These are phyloP conservation scores for Pammene aurita DNA, from an alignment of 2,888 invertebrate species.

Conservation along the genomic window DNA sequence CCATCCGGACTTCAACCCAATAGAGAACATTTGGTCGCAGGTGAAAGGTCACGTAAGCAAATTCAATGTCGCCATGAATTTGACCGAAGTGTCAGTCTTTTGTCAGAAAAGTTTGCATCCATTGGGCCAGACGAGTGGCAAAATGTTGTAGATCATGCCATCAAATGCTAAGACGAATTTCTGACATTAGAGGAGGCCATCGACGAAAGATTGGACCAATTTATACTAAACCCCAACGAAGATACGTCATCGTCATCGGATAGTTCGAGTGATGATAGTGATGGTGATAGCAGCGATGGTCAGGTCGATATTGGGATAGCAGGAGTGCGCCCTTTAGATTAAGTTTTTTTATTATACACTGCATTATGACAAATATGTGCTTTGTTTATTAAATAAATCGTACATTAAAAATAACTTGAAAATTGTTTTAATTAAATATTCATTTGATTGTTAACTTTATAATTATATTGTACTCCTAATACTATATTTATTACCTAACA, in stretches of 20 bases:
- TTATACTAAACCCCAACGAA: slow-evolving; percentile 18
- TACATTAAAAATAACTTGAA: too few species aligned
- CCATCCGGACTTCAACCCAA: slow-evolving; percentile 35
- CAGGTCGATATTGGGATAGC: slow-evolving; percentile 4
- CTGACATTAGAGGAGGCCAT: slow-evolving; percentile 5
- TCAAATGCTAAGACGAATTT: slow-evolving; percentile 7
- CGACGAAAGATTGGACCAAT: too few species aligned
- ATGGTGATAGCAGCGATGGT: slow-evolving; percentile 1
- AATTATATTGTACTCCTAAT: too few species aligned
- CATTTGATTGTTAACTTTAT: background rate
- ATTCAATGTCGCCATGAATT: slow-evolving; percentile 25
- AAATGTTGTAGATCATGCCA: slow-evolving; percentile 6
- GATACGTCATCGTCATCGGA: slow-evolving; percentile 23
- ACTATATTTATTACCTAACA: too few species aligned
- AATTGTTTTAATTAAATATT: background rate
- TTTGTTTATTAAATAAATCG: slow-evolving; percentile 4
- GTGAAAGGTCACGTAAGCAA: slow-evolving; percentile 27
- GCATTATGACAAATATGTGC: too few species aligned
- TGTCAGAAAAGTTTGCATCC: slow-evolving; percentile 10
- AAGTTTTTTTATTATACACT: background rate
- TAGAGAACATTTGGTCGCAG: slow-evolving; percentile 30
- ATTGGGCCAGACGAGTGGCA: slow-evolving; percentile 4
- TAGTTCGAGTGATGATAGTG: slow-evolving; percentile 19
- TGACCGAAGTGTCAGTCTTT: slow-evolving; percentile 22
- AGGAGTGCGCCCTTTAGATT: background rate